Evolutionary conservation across 92 coral and sea anemone genomes (phyloP).

Genomic region (Virgularia gustaviana): DNA sequence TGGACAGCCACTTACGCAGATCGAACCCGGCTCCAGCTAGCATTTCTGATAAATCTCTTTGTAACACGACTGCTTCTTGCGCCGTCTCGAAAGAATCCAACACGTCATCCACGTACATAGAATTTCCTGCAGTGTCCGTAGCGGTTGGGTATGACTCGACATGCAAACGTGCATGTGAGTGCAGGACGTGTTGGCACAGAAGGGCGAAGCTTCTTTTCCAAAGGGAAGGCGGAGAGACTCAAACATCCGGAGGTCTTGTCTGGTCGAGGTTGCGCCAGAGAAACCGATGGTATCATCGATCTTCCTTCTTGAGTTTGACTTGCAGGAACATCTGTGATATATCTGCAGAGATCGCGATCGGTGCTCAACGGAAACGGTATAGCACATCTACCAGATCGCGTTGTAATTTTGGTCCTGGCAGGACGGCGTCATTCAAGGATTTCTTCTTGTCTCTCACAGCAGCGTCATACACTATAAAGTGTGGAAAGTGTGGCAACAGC

Average conservation of each 20-base stretch:
- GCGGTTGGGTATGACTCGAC: neutral
- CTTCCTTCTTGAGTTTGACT: slow-evolving; percentile 38
- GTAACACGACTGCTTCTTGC: neutral
- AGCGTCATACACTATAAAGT: slow-evolving; percentile 44
- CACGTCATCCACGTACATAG: slow-evolving; percentile 24
- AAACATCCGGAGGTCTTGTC: slow-evolving; percentile 19
- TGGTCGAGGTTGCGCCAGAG: slow-evolving; percentile 49
- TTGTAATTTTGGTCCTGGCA: slow-evolving; percentile 53
- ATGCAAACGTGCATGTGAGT: no score
- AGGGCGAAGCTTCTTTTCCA: slow-evolving; percentile 17
- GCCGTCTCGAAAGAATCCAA: slow-evolving; percentile 1
- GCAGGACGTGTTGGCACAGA: no score
- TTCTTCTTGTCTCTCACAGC: slow-evolving; percentile 37
- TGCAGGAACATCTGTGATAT: slow-evolving; percentile 54
- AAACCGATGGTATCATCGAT: slow-evolving; percentile 49
- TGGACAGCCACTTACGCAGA: slow-evolving; percentile 42
- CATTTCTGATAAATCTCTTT: neutral
- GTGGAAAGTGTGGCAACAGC: slow-evolving; percentile 59
- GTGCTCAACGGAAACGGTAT: slow-evolving; percentile 40
- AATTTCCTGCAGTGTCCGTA: neutral
- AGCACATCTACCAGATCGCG: slow-evolving; percentile 41
- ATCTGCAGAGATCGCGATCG: slow-evolving; percentile 48
- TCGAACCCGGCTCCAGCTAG: slow-evolving; percentile 37
- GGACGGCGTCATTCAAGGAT: slow-evolving; percentile 49
- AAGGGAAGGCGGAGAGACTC: slow-evolving; percentile 9